Evolutionary conservation across 2,888 invertebrate genomes (phyloP), one percentile per base, ranked within the genome.

Genomic region (Malthinus seriepunctatus): DNA sequence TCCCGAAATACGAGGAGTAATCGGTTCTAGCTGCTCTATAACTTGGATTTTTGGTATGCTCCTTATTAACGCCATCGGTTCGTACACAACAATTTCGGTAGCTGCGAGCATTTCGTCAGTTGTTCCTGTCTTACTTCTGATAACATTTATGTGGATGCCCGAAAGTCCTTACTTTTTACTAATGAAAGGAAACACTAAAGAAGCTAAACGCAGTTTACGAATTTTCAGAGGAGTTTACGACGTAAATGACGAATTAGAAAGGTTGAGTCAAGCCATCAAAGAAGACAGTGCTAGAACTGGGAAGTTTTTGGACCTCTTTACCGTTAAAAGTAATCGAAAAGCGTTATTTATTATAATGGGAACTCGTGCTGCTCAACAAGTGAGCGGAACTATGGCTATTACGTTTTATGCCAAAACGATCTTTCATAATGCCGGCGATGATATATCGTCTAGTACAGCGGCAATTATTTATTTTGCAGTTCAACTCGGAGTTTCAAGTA

Each of bases 71-170:
- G 80, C 83, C 71, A 82, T 86, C 66, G 86, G 85, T 31, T 84
- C 84, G 3, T 83, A 80, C 71, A 81, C 83, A 31, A 75, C 80
- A 62, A 82, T 85, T 77, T 73, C 72, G 61, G 75, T 74, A 12
- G 76, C 84, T 63, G 84, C 83, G 52, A 76, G 79, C 49, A 80
- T 84, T 73, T 85, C 85, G 69, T 78, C 84, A 66, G 73, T 82
- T 63, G 78, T 86, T 56, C 84, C 87, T 4, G 74, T 85, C 15
- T 68, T 83, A 46, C 82, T 85, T 67, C 74, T 86, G 37, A 53
- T 84, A 15, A 78, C 82, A n/a, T 84, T 87, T 73, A 76, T 83
- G 39, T 84, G 84, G 73, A 80, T 88, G 73, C 88, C 88, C n/a
- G 89, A 89, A 78, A 82, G 83, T 1, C 86, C 86, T 0, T 79